These are phyloP conservation scores for Megaceryle alcyon DNA, from an alignment of 2,797 vertebrate genomes.

Conservation along the genomic window DNA sequence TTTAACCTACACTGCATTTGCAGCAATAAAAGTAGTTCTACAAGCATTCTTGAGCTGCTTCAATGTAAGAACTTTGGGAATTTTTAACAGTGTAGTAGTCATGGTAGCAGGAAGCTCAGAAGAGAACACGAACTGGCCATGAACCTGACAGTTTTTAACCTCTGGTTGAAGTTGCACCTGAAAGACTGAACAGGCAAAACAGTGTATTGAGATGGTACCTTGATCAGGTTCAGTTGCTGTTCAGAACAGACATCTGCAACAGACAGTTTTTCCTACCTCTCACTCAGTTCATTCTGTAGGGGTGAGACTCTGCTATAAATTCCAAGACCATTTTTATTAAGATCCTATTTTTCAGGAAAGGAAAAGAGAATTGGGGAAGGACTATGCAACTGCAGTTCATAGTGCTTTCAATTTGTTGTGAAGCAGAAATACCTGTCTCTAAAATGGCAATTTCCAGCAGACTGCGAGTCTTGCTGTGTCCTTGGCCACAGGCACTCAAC, in stretches of 20 bases:
- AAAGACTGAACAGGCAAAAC: background rate
- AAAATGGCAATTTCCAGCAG: background rate
- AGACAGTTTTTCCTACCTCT: background rate
- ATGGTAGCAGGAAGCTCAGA: background rate
- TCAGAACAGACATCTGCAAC: background rate
- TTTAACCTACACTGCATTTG: background rate
- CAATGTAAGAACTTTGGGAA: background rate
- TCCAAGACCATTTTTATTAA: background rate
- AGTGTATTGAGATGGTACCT: background rate
- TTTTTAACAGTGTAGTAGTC: background rate
- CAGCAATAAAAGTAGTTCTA: background rate
- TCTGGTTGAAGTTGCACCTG: background rate
- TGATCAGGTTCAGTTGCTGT: background rate
- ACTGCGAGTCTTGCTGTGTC: background rate
- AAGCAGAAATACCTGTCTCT: background rate
- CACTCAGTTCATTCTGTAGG: background rate
- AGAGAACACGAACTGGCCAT: background rate
- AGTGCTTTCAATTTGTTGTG: background rate
- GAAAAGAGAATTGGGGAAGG: background rate
- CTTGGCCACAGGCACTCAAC: background rate
- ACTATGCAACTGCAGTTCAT: background rate
- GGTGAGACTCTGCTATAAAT: background rate
- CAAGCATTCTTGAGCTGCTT: background rate
- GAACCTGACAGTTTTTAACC: background rate
- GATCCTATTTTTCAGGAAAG: background rate